Evolutionary conservation across 2,797 vertebrate species (phyloP).

Genomic region (Cuniculus paca): DNA sequence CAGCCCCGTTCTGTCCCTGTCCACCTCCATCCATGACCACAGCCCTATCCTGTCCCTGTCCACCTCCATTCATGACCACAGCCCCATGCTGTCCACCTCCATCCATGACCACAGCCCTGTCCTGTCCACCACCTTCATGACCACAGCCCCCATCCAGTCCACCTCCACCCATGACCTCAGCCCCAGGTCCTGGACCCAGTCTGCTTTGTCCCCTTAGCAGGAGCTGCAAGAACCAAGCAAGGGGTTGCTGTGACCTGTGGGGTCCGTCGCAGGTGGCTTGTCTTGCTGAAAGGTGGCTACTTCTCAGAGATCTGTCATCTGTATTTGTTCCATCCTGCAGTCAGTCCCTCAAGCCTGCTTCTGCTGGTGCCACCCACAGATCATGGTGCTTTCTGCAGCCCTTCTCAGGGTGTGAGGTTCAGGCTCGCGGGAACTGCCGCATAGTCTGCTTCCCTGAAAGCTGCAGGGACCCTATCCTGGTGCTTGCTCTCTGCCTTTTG

Average conservation of each 20-base stretch:
- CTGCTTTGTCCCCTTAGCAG: neutral
- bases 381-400: neutral
- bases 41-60: no score
- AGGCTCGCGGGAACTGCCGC: neutral
- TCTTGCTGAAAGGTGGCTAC: neutral
- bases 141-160: neutral
- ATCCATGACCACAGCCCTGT: no score
- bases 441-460: neutral
- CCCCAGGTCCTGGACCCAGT: neutral
- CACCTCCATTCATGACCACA: no score
- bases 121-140: neutral
- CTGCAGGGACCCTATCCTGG: neutral
- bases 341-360: neutral
- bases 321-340: neutral
- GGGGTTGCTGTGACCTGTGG: neutral
- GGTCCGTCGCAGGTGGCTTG: neutral
- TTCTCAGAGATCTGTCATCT: neutral
- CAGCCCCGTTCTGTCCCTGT: no score
- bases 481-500: neutral
- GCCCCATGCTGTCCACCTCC: no score
- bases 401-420: neutral
- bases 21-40: no score
- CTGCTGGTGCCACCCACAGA: neutral
- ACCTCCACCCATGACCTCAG: neutral
- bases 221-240: neutral